Evolutionary conservation across 2,888 invertebrate genomes (phyloP).

Genomic region (Acleris sparsana): DNA sequence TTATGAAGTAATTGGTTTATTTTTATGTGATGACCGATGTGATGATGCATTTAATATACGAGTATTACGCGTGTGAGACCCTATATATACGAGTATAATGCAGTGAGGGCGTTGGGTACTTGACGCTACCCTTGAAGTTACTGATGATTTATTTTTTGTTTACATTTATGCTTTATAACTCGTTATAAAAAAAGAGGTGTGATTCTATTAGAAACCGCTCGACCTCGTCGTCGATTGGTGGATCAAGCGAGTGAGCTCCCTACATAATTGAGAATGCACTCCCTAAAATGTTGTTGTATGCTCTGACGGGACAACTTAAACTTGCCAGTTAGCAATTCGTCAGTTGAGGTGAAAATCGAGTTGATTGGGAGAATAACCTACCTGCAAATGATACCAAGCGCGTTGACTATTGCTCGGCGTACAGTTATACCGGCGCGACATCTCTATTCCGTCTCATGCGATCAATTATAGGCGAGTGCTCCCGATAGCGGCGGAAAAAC

Average conservation of each 20-base stretch:
- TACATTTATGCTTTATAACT: no score
- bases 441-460: slow-evolving; percentile 54
- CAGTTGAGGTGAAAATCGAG: no score
- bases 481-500: slow-evolving; percentile 69
- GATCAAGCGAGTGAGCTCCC: no score
- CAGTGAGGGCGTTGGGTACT: slow-evolving; percentile 26
- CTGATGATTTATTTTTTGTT: slow-evolving; percentile 14
- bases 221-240: no score
- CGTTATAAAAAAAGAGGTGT: no score
- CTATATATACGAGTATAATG: slow-evolving; percentile 2
- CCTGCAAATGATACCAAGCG: no score
- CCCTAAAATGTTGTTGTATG: no score
- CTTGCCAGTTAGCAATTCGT: no score
- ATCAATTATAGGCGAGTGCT: slow-evolving; percentile 73
- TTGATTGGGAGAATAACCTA: no score
- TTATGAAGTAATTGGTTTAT: background rate
- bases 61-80: background rate
- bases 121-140: slow-evolving; percentile 25
- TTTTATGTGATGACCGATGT: slow-evolving; percentile 6
- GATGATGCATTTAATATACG: slow-evolving; percentile 7
- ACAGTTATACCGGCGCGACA: slow-evolving; percentile 49
- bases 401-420: background rate
- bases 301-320: no score
- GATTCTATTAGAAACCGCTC: no score
- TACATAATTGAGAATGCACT: no score